Percentiles rank a stretch among this genome's conserved stretches.
Conservation (phyloP, 2,113 vertebrate species). For the Ctenodactylus gundi region DNA sequence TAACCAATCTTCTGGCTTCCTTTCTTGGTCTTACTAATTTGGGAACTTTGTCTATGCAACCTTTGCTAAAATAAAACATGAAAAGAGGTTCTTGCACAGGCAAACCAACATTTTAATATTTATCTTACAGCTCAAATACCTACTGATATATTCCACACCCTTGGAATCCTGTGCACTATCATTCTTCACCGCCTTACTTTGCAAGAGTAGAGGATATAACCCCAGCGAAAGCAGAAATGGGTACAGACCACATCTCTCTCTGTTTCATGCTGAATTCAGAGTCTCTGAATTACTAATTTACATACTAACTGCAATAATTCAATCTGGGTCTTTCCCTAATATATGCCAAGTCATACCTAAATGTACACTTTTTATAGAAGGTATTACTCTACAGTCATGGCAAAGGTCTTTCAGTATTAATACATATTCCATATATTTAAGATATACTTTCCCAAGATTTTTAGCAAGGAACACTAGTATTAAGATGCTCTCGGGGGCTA, state of each 20-base stretch:
- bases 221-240: not conserved
- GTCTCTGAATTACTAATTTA: not conserved
- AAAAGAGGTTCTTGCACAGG: not conserved
- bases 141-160: not conserved
- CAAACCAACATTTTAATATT: not conserved
- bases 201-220: not conserved
- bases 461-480: not conserved
- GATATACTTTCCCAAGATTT: not conserved
- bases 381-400: not conserved
- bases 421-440: not conserved
- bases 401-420: not conserved
- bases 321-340: not conserved
- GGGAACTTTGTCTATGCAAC: slow-evolving; percentile 27
- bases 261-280: not conserved
- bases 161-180: not conserved
- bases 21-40: not conserved
- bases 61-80: slow-evolving; percentile 17
- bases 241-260: not conserved
- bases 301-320: not conserved
- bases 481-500: not conserved
- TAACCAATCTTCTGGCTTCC: not conserved
- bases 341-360: not conserved
- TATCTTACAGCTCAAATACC: not conserved
- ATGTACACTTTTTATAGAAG: not conserved
- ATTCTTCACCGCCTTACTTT: not conserved